Base-by-base conservation (phyloP, 2,888 invertebrate species). In the Graphium colonna region DNA sequence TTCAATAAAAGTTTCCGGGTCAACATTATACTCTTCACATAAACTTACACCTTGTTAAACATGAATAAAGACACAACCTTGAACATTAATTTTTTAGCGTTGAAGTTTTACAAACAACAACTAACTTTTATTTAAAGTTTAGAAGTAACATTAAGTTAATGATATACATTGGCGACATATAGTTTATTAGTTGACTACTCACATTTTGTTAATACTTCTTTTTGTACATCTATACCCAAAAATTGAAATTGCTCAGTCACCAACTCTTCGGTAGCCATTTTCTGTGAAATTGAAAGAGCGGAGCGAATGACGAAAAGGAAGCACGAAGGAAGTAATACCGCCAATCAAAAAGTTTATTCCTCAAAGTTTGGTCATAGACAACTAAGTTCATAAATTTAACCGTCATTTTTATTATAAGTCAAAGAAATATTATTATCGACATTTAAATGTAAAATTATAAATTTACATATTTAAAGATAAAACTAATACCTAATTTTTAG, bases 1-100 rank as follows among this genome's bases (percentile, higher is more conserved):
- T 72, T 94, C 93, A 48, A 93, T 94, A 63, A 95, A 92, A 67
- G 93, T 92, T 71, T 93, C 93, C 36, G 94, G 92, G 60, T 90
- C 90, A 46, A 95, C 79, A 65, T 90, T 82, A 73, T 95, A 92
- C 49, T 88, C 89, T 59, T 86, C 77, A 72, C 95, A 94, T 61
- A 95, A 81, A 75, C 92, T 92, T 68, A 92, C 86, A 91, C 94
- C 89, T 89, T 71, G 56, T 77, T 78, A 73, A 68, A 77, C 73
- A 68, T 69, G 68, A 72, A 64, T 72, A 73, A 67, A 72, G 71
- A 65, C 77, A 82, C 83, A 87, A 86, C 88, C 88, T 88, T 88
- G 88, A 87, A 85, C 80, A 77, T 72, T 78, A 73, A 73, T 79
- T 79, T 73, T 68, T 67, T 68, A 73, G 61, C 59, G 62, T 64